Evolutionary conservation across 2,888 invertebrate species (phyloP).

Genomic region (Malacosoma neustria): DNA sequence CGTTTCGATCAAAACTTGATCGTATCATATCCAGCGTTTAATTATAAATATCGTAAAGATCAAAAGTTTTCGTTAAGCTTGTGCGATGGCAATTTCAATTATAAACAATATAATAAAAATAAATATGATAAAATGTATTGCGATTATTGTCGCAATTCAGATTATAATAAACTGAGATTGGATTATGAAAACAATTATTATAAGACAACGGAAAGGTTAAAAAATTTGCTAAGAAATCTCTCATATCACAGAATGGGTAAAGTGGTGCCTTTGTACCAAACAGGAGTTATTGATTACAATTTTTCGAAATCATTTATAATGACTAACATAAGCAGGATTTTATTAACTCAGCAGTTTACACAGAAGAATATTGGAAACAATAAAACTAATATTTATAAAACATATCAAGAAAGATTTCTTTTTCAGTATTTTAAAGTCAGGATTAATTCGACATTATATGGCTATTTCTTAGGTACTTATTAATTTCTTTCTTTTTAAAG

Average conservation of each 20-base stretch:
- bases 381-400: not conserved
- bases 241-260: slow-evolving; percentile 28
- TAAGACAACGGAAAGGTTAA: slow-evolving; percentile 37
- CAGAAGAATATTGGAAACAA: slow-evolving; percentile 14
- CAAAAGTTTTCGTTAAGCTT: slow-evolving; percentile 16
- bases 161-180: slow-evolving; percentile 14
- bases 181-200: slow-evolving; percentile 44
- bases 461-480: slow-evolving; percentile 43
- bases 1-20: slow-evolving; percentile 56
- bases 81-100: slow-evolving; percentile 41
- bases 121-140: slow-evolving; percentile 3
- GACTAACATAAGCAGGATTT: slow-evolving; percentile 39
- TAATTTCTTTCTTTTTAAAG: no score
- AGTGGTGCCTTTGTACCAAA: slow-evolving; percentile 28
- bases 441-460: slow-evolving; percentile 52
- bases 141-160: not conserved
- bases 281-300: slow-evolving; percentile 39
- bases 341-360: slow-evolving; percentile 20
- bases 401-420: slow-evolving; percentile 10
- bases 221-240: slow-evolving; percentile 35
- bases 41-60: slow-evolving; percentile 2
- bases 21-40: slow-evolving; percentile 29
- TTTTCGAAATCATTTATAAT: slow-evolving; percentile 40
- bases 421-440: slow-evolving; percentile 61
- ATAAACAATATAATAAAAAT: slow-evolving; percentile 16